A percentile compares a stretch with the other conserved stretches of the same genome.
Evolutionary conservation across 2,797 vertebrate genomes (phyloP).

Genomic region (Pogonophryne albipinna): DNA sequence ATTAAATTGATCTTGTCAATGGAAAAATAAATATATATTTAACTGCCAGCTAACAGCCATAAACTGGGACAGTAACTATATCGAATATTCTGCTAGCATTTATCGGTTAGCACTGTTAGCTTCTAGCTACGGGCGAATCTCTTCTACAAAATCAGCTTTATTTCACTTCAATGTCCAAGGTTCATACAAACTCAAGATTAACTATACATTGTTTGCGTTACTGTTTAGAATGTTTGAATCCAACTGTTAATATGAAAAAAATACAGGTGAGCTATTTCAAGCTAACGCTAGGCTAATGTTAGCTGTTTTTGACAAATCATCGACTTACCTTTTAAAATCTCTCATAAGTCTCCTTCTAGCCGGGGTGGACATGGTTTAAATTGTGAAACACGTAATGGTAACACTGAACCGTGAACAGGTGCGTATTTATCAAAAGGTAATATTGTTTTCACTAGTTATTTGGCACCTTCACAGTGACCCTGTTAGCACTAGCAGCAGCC

Average conservation of each 20-base stretch:
- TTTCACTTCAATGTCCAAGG: neutral
- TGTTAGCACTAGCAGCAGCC: accelerated
- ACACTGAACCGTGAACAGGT: neutral
- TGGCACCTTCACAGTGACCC: conserved; percentile 23
- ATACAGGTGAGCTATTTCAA: conserved; percentile 3
- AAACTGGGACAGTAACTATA: neutral
- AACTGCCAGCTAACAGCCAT: conserved; percentile 1
- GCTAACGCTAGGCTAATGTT: conserved; percentile 61
- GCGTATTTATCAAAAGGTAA: conserved; percentile 9
- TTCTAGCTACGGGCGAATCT: neutral
- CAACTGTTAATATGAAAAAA: no score
- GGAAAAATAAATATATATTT: conserved; percentile 3
- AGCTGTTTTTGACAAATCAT: conserved; percentile 67
- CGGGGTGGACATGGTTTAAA: conserved; percentile 91
- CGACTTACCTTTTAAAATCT: conserved; percentile 95
- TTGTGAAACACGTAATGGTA: conserved; percentile 11
- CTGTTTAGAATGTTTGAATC: accelerated
- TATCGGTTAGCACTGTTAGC: conserved; percentile 35
- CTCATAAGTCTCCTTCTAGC: conserved; percentile 97
- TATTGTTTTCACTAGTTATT: conserved; percentile 27
- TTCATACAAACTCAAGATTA: neutral
- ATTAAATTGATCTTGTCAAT: neutral
- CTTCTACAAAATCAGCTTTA: neutral
- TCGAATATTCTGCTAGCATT: conserved; percentile 19
- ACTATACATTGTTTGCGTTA: accelerated